Percentiles rank a stretch among this genome's conserved stretches.
Evolutionary conservation across 2,113 vertebrate genomes (phyloP).

Genomic region (Sinocyclocheilus rhinocerous): DNA sequence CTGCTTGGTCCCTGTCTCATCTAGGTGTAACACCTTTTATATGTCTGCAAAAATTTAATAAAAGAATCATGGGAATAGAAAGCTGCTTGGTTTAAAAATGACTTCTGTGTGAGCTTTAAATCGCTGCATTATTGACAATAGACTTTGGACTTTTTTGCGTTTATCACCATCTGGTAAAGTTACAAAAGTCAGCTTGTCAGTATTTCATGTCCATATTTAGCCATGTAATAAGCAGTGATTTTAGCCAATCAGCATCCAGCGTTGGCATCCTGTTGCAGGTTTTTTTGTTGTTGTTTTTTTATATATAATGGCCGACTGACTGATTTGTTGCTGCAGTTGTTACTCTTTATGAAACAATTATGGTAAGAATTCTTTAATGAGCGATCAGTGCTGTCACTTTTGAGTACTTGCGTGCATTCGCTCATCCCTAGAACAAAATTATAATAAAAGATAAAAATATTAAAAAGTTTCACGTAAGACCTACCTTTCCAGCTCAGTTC

Average conservation of each 20-base stretch:
- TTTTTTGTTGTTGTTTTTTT: background rate
- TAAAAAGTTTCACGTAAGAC: conserved; percentile 1
- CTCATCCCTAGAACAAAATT: background rate
- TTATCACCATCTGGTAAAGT: too few relatives aligned
- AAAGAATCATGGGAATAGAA: too few relatives aligned
- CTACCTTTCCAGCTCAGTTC: background rate
- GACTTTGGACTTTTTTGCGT: too few relatives aligned
- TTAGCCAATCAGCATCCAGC: background rate
- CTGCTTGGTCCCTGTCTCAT: too few relatives aligned
- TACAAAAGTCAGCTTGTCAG: too few relatives aligned
- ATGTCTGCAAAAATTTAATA: too few relatives aligned
- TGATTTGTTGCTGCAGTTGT: background rate
- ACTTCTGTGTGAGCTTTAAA: too few relatives aligned
- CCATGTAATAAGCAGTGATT: background rate
- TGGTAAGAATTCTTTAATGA: background rate
- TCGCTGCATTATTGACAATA: too few relatives aligned
- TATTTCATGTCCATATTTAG: background rate
- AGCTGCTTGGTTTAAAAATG: too few relatives aligned
- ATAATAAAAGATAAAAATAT: background rate
- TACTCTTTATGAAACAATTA: background rate
- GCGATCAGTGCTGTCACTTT: background rate
- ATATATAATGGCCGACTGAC: background rate
- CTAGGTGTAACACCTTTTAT: too few relatives aligned
- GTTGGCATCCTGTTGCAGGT: background rate
- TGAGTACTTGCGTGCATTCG: background rate